A percentile compares a stretch with the other conserved stretches of the same genome.
phyloP scores from a whole-genome alignment of 2,797 vertebrate species.

The Gymnoscopelus microlampas region DNA sequence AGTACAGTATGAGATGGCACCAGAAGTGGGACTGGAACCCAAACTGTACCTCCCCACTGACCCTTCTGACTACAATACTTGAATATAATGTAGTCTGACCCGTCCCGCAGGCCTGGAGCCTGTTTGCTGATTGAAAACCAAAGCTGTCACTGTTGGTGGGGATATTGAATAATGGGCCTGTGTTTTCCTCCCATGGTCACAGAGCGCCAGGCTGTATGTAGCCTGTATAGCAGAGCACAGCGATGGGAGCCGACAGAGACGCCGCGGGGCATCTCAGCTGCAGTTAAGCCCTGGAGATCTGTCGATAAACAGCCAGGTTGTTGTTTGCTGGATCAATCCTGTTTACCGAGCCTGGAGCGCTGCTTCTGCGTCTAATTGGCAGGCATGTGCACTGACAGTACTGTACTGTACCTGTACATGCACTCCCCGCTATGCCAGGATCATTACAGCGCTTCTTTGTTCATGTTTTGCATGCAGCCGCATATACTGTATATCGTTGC shows the following conservation, averaged over 20 bases:
- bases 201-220: slow-evolving; percentile 26
- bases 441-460: slow-evolving; percentile 30
- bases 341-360: slow-evolving; percentile 52
- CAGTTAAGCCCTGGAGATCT: slow-evolving; percentile 61
- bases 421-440: slow-evolving; percentile 31
- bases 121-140: slow-evolving; percentile 56
- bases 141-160: slow-evolving; percentile 32
- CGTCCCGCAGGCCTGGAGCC: slow-evolving; percentile 15
- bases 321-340: slow-evolving; percentile 75
- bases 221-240: slow-evolving; percentile 5
- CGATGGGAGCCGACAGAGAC: slow-evolving; percentile 39
- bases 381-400: slow-evolving; percentile 60
- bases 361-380: slow-evolving; percentile 74
- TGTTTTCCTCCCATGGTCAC: slow-evolving; percentile 53
- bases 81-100: background rate
- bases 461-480: background rate
- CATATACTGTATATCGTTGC: background rate
- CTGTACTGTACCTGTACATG: slow-evolving; percentile 7
- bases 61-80: background rate
- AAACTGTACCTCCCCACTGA: too few relatives aligned
- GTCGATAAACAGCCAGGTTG: slow-evolving; percentile 73
- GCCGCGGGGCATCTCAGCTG: slow-evolving; percentile 65
- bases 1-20: too few relatives aligned
- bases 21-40: too few relatives aligned
- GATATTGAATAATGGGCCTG: slow-evolving; percentile 47